phyloP scores from a whole-genome alignment of 2,797 vertebrate species.

The Sciurus carolinensis region DNA sequence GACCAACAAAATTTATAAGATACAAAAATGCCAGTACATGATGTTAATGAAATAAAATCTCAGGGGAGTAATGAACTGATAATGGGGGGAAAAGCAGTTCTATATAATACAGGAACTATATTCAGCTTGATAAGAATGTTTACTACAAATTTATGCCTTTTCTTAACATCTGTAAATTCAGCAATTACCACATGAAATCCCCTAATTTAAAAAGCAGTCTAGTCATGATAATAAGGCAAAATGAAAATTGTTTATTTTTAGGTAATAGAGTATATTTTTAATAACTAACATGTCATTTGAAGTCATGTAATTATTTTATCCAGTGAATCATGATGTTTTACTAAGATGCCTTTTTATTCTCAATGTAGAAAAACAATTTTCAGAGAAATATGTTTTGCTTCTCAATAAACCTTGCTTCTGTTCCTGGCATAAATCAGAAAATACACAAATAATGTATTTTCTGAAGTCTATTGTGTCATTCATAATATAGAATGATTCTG shows the following conservation, averaged over 20 bases:
- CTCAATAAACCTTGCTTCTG: conserved; percentile 75
- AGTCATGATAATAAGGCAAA: conserved; percentile 69
- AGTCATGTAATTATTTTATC: conserved; percentile 76
- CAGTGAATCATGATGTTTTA: conserved; percentile 78
- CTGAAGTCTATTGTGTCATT: conserved; percentile 74
- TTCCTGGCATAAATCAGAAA: conserved; percentile 84
- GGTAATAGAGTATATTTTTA: conserved; percentile 76
- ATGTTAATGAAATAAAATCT: conserved; percentile 72
- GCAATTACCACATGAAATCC: conserved; percentile 54
- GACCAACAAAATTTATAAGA: conserved; percentile 73
- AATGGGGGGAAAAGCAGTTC: conserved; percentile 32
- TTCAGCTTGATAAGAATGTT: conserved; percentile 58
- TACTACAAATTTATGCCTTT: conserved; percentile 58
- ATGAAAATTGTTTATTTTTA: conserved; percentile 71
- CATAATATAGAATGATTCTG: conserved; percentile 66
- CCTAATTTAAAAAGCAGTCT: conserved; percentile 56
- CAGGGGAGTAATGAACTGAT: background rate
- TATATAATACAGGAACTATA: conserved; percentile 34
- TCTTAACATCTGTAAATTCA: conserved; percentile 75
- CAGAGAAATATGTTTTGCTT: conserved; percentile 80
- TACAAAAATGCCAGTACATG: conserved; percentile 61
- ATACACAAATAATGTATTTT: conserved; percentile 65
- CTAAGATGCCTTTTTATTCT: conserved; percentile 75
- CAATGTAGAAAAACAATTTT: conserved; percentile 76
- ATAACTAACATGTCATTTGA: conserved; percentile 71